Conservation (phyloP, 2,888 invertebrate genomes). For the Rhagonycha lutea region DNA sequence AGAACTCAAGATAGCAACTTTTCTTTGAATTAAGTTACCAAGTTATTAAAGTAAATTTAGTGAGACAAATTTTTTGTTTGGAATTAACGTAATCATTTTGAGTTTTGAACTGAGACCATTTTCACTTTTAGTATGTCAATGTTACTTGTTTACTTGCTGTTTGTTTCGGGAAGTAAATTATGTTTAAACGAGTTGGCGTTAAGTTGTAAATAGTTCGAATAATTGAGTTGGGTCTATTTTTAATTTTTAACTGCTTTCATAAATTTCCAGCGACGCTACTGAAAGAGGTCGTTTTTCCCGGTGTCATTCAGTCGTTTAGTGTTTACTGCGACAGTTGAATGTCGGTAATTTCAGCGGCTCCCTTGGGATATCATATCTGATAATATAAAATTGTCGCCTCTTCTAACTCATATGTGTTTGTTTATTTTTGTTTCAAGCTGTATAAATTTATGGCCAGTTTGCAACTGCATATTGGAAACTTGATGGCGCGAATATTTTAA, state of each 20-base stretch:
- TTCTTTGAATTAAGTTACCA: background rate
- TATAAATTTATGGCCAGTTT: slow-evolving; percentile 11
- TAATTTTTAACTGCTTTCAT: slow-evolving; percentile 7
- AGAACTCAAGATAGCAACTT: background rate
- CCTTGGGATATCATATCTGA: slow-evolving; percentile 38
- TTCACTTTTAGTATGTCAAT: slow-evolving; percentile 25
- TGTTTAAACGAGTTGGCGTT: background rate
- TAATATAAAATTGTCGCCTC: slow-evolving; percentile 35
- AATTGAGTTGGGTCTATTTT: slow-evolving; percentile 2
- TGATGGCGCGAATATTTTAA: background rate
- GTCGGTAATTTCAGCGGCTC: slow-evolving; percentile 40
- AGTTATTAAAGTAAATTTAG: background rate
- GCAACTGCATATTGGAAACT: slow-evolving; percentile 1
- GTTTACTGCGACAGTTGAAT: slow-evolving; percentile 45
- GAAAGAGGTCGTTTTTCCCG: slow-evolving; percentile 27
- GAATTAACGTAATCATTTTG: background rate
- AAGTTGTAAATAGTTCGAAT: background rate
- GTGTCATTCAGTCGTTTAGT: slow-evolving; percentile 37
- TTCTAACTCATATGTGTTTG: slow-evolving; percentile 30
- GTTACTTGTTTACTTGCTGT: slow-evolving; percentile 8
- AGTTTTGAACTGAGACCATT: slow-evolving; percentile 9
- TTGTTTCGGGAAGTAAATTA: slow-evolving; percentile 10
- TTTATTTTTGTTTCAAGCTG: slow-evolving; percentile 11
- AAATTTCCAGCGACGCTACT: slow-evolving; percentile 26
- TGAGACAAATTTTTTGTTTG: background rate